phyloP scores from a whole-genome alignment of 1,140 invertebrate genomes.

The Cotesia glomerata region DNA sequence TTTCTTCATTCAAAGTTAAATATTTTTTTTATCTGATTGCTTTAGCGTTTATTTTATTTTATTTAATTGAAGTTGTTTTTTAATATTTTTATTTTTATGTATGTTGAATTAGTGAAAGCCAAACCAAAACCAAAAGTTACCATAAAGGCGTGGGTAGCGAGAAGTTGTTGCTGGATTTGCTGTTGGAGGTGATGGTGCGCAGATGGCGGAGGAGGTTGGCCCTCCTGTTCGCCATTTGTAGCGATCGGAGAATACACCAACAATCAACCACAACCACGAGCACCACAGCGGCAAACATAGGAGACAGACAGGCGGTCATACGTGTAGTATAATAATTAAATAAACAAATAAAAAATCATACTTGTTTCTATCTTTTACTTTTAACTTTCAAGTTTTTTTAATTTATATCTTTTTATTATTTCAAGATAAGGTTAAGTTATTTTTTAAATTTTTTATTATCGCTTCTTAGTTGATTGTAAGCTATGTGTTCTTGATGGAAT shows the following conservation, averaged over 20 bases:
- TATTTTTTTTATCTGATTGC: too few species aligned
- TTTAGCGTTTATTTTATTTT: too few species aligned
- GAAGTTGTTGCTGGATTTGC: conserved; percentile 66
- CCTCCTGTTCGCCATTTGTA: conserved; percentile 62
- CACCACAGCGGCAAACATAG: conserved; percentile 65
- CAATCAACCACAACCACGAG: conserved; percentile 65
- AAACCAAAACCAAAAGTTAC: conserved; percentile 66
- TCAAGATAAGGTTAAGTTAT: too few species aligned
- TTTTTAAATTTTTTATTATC: conserved; percentile 5
- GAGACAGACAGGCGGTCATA: conserved; percentile 65
- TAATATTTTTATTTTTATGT: background rate
- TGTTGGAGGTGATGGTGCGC: conserved; percentile 65
- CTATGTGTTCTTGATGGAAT: too few species aligned
- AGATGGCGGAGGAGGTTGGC: conserved; percentile 60
- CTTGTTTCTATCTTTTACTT: too few species aligned
- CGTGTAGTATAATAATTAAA: conserved; percentile 56
- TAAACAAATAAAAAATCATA: conserved; percentile 30
- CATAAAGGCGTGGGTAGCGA: conserved; percentile 66
- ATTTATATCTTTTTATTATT: too few species aligned
- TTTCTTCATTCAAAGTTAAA: background rate
- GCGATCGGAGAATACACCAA: conserved; percentile 64
- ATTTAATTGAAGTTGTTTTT: too few species aligned
- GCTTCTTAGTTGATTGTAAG: conserved; percentile 11
- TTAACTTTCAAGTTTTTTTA: too few species aligned
- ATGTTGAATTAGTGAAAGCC: conserved; percentile 58